Evolutionary conservation across 2,797 vertebrate genomes (phyloP), one percentile per base, ranked within the genome.

Genomic region (Atherinosoma microstoma): DNA sequence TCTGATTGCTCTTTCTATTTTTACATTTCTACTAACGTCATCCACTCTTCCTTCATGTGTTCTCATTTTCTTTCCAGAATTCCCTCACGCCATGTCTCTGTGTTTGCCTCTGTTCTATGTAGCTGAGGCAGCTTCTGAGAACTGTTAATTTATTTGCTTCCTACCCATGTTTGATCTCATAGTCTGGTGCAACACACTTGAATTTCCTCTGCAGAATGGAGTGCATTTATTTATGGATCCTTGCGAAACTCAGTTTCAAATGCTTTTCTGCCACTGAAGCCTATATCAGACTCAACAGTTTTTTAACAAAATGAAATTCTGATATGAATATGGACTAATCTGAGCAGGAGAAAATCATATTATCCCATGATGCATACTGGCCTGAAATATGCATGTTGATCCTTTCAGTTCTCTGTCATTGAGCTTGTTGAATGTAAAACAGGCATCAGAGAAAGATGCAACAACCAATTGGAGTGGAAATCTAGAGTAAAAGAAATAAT

Each of bases 41-140:
- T 93, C 79, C 80, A 80, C 84, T 84, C 77, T 80, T 82, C 84
- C 54, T 78, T 87, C 84, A 80, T 80, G 70, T 90, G 84, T 80
- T 86, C 65, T 82, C 63, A 70, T 80, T 90, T 84, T 70, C 86
- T 84, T 94, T 94, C 69, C 92, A 94, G 92, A 91, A 80, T 84
- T 78, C 53, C 60, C 35, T 81, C 59, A 72, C 64, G 10, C 70
- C 47, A 42, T 85, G 45, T 80, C 67, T 77, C 42, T 82, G 78
- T 84, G 68, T 83, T 72, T 67, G 70, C 47, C 61, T 70, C 32
- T 87, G 57, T 72, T 86, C 78, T 69, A 68, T 78, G 74, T 70
- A 73, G 67, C 82, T 45, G 73, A 73, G 58, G 67, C 68, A 40
- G 70, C 78, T 65, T 88, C 80, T 84, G 85, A 77, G 75, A 88